Base-by-base conservation (phyloP, 92 coral and sea anemone genomes). In the Heliopora coerulea region DNA sequence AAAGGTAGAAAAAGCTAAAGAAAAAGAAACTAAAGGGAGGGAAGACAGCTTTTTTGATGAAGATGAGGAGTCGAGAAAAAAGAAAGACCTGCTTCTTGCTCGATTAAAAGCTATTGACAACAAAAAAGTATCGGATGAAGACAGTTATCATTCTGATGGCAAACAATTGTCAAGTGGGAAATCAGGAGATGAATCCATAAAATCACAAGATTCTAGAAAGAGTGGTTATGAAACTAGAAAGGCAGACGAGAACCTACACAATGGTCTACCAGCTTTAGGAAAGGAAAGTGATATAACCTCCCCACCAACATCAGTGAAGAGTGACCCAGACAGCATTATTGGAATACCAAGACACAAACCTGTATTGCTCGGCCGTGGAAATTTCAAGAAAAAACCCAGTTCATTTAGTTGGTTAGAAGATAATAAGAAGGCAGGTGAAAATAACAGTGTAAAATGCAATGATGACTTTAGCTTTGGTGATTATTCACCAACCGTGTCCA, bases 241-340 rank as follows among this genome's bases (percentile, higher is more conserved):
- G 75, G 91, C 88, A 31, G 89, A 90, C 34, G 83, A 95, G 56
- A 95, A 95, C 52, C 88, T 95, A 56, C 97, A 91, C 48, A 90
- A 90, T 41, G 99, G 99, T 9, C 76, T 90, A 0, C 99, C 99
- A 15, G 96, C 99, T 8, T 89, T 87, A 64, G 88, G 92, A 8
- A 68, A 42, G 73, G 12, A 23, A 20, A 68, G 49, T 33, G 0
- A 12, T 2, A 21, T 68, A 14, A 49, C 37, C 20, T 68, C 75
- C 4, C 60, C 75, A 23, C 60, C 75, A 15, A 60, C 23, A 32
- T 54, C 77, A 1, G 77, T 70, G 49, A 54, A 70, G 50, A 70
- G 77, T 49, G 77, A 52, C 35, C 77, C 77, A 3, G 77, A 70
- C 23, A 24, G 77, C 15, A 63, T 52, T 57, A 3, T 54, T 20